Percentiles rank a stretch among this genome's conserved stretches.
Conservation (phyloP, 2,113 vertebrate species). For the Leucopsar rothschildi region DNA sequence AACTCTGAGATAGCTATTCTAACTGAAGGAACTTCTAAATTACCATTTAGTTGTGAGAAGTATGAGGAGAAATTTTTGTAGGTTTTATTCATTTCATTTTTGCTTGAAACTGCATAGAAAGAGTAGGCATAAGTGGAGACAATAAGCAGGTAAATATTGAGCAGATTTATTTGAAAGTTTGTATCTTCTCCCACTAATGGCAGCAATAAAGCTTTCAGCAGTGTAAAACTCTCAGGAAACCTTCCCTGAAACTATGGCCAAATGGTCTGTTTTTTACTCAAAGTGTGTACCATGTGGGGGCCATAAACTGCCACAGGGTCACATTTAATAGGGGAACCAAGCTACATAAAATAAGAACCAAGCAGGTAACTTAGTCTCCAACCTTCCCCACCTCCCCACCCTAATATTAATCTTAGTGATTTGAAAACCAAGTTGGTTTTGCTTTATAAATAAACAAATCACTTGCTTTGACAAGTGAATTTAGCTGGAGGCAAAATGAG, state of each 20-base stretch:
- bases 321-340: conserved; percentile 55
- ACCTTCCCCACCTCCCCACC: background rate
- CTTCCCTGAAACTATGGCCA: conserved; percentile 66
- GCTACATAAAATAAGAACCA: conserved; percentile 36
- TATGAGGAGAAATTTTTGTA: background rate
- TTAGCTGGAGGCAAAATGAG: conserved; percentile 3
- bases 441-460: conserved; percentile 19
- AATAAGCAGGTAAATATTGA: conserved; percentile 31
- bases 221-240: conserved; percentile 70
- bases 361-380: background rate
- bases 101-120: background rate
- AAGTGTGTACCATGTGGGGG: background rate
- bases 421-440: background rate
- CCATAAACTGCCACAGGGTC: conserved; percentile 64
- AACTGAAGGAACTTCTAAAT: background rate
- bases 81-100: background rate
- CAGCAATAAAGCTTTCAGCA: conserved; percentile 66
- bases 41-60: background rate
- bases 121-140: background rate
- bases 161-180: conserved; percentile 61
- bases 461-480: background rate
- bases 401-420: background rate
- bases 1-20: background rate
- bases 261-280: conserved; percentile 71
- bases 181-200: conserved; percentile 35